Percentiles rank a stretch among this genome's conserved stretches.
These are phyloP conservation scores for Tridacna gigas DNA, from an alignment of 2,888 invertebrate species.

Conservation along the genomic window DNA sequence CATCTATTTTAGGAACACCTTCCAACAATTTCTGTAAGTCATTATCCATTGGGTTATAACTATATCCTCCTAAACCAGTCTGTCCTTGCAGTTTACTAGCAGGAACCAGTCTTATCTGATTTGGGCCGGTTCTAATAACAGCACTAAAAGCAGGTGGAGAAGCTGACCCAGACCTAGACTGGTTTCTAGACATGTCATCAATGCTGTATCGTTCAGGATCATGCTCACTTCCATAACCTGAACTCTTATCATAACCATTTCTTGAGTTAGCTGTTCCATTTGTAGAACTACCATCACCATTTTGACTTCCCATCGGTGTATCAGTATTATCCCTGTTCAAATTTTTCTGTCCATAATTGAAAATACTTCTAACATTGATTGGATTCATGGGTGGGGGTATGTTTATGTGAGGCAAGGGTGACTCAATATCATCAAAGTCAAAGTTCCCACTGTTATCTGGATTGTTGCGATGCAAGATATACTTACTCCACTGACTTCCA, in stretches of 20 bases:
- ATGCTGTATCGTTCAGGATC: conserved; percentile 77
- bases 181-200: conserved; percentile 73
- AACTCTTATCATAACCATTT: conserved; percentile 79
- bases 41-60: conserved; percentile 60
- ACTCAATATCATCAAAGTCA: conserved; percentile 64
- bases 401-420: conserved; percentile 71
- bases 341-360: conserved; percentile 72
- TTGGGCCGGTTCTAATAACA: conserved; percentile 80
- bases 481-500: conserved; percentile 78
- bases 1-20: conserved; percentile 78
- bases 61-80: conserved; percentile 56
- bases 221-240: conserved; percentile 81
- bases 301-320: conserved; percentile 72
- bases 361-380: conserved; percentile 75
- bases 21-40: conserved; percentile 77
- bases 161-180: conserved; percentile 69
- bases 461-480: conserved; percentile 73
- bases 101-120: conserved; percentile 80
- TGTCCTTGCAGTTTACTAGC: conserved; percentile 69
- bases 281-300: conserved; percentile 73
- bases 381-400: conserved; percentile 81
- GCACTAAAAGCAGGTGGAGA: conserved; percentile 80
- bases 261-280: conserved; percentile 77
- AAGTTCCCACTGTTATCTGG: conserved; percentile 58
- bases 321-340: conserved; percentile 70